Evolutionary conservation across 1,140 invertebrate species (phyloP), one percentile per base, ranked within the genome.

Genomic region (Mamestra configurata): DNA sequence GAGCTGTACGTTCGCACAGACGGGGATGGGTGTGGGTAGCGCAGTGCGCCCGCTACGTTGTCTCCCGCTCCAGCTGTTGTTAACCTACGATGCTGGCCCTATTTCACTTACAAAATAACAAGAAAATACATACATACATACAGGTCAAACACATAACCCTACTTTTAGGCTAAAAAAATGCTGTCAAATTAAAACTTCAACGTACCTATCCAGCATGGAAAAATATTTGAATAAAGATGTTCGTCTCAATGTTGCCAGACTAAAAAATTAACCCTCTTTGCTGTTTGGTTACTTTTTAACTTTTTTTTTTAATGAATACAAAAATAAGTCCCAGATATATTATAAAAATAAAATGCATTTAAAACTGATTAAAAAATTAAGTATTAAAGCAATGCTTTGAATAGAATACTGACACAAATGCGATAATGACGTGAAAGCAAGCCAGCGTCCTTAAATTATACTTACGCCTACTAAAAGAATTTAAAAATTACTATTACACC

Each of bases 61-160:
- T 81, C 84, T 89, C 91, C 89, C 89, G 84, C 82, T 90, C 91
- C 91, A 92, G 91, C 90, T 89, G 90, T 80, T 86, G 82, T 86
- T 84, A 64, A 85, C 59, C 78, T 79, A 85, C 51, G 75, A 73
- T 71, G 77, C 86, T 83, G 88, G 86, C 86, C 79, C 86, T 86
- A 86, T 81, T 78, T 81, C 76, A 77, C 55, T 68, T 43, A 13
- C 13, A 20, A 37, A 24, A 51, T 0, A 71, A 73, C 40, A 6
- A 31, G 46, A 66, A 43, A 13, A 18, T 4, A 24, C 15, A 27
- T 20, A 15, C 7, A 51, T 31, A 24, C 11, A 22, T 0, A 35
- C 35, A 61, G 7, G 24, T 61, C 4, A 27, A n/a, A n/a, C n/a
- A n/a, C n/a, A n/a, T n/a, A n/a, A n/a, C n/a, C n/a, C n/a, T n/a